phyloP scores from a whole-genome alignment of 2,888 invertebrate species.

The Boloria selene region DNA sequence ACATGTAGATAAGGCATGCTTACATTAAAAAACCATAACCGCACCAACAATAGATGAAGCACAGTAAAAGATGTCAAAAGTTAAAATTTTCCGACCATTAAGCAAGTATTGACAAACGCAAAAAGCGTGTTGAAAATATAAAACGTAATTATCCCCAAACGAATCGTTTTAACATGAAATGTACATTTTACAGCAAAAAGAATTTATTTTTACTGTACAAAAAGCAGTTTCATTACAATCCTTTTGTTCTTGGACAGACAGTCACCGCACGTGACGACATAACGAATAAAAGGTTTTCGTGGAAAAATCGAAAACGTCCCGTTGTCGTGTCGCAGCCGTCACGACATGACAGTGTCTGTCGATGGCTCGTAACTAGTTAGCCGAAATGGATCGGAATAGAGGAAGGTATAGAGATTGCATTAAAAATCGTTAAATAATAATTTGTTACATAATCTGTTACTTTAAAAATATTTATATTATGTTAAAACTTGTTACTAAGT shows the following conservation, averaged over 20 bases:
- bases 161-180: slow-evolving; percentile 19
- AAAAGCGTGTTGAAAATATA: slow-evolving; percentile 8
- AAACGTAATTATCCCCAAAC: slow-evolving; percentile 20
- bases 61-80: neutral
- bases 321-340: slow-evolving; percentile 40
- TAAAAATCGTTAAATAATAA: slow-evolving; percentile 3
- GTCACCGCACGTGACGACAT: slow-evolving; percentile 19
- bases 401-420: slow-evolving; percentile 33
- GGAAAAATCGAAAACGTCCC: slow-evolving; percentile 41
- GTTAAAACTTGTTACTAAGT: too few relatives aligned
- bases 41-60: neutral
- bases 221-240: slow-evolving; percentile 21
- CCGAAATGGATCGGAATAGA: slow-evolving; percentile 46
- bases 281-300: slow-evolving; percentile 30
- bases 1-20: neutral
- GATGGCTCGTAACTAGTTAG: slow-evolving; percentile 47
- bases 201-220: slow-evolving; percentile 15
- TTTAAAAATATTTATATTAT: too few relatives aligned
- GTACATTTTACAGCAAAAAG: slow-evolving; percentile 12
- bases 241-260: slow-evolving; percentile 25
- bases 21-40: neutral
- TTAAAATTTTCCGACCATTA: neutral
- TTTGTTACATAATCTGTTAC: too few relatives aligned
- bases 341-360: slow-evolving; percentile 42
- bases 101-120: slow-evolving; percentile 14